These are phyloP conservation scores for Benitochromis conjunctus DNA, from an alignment of 2,113 vertebrate genomes.

Conservation along the genomic window DNA sequence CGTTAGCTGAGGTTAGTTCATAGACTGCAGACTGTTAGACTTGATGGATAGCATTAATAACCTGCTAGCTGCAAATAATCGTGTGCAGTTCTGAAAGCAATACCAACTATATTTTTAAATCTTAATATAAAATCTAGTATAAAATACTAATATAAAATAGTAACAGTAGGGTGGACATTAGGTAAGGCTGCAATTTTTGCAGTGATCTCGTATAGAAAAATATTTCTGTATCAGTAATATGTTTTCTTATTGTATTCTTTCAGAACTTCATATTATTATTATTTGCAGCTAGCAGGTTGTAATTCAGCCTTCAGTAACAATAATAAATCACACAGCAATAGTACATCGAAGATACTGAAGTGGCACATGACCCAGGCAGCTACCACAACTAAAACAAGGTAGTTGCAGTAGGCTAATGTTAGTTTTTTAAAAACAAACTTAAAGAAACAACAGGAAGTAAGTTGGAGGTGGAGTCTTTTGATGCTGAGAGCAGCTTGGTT, in stretches of 20 bases:
- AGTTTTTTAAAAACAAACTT: fast-evolving
- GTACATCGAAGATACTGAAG: background rate
- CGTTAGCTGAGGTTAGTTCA: background rate
- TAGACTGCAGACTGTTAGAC: background rate
- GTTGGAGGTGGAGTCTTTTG: background rate
- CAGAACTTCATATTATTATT: background rate
- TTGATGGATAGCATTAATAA: fast-evolving
- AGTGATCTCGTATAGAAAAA: fast-evolving
- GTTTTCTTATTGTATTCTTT: background rate
- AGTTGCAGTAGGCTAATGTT: background rate
- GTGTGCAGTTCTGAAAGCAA: background rate
- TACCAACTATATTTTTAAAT: background rate
- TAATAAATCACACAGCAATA: background rate
- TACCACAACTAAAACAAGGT: background rate
- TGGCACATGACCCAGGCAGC: background rate
- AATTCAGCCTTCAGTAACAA: background rate
- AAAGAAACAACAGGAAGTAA: too few relatives aligned
- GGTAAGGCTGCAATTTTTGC: fast-evolving
- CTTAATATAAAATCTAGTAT: background rate
- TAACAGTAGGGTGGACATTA: background rate
- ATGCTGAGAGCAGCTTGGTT: background rate
- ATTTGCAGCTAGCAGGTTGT: background rate
- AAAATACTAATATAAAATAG: background rate
- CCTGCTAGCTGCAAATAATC: background rate
- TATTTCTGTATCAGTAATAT: background rate